phyloP scores from a whole-genome alignment of 2,113 vertebrate genomes.

The Cebus imitator region DNA sequence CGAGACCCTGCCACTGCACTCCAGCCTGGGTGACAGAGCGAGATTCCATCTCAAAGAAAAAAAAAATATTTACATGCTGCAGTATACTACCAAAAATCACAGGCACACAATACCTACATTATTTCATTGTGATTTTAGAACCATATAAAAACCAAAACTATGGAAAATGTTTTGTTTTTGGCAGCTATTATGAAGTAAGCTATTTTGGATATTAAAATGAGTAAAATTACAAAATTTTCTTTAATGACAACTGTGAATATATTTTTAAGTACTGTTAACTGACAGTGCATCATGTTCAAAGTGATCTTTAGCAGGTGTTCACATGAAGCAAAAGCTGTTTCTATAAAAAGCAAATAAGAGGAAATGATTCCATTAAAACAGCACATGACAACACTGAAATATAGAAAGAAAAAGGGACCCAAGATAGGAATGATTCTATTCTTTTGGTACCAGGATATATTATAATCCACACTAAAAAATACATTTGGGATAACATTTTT shows the following conservation, averaged over 20 bases:
- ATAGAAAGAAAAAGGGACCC: not conserved
- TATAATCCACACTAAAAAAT: not conserved
- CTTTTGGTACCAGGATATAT: not conserved
- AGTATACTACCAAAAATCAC: not conserved
- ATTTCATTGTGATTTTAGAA: not conserved
- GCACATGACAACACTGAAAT: not conserved
- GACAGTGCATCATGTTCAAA: not conserved
- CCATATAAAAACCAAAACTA: not conserved
- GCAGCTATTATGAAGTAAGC: not conserved
- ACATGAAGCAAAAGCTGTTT: not conserved
- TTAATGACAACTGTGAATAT: not conserved
- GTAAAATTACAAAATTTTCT: not conserved
- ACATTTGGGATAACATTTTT: too few relatives aligned
- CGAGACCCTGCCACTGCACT: too few relatives aligned
- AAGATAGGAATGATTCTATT: not conserved
- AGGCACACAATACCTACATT: not conserved
- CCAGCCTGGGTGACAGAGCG: too few relatives aligned
- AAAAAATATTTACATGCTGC: not conserved
- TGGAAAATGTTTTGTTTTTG: not conserved
- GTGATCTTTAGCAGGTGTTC: conserved; percentile 35
- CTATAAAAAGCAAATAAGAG: not conserved
- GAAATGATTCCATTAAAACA: not conserved
- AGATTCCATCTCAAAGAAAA: too few relatives aligned
- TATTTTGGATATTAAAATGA: conserved; percentile 4
- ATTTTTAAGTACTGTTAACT: conserved; percentile 39